Evolutionary conservation across 2,888 invertebrate genomes (phyloP).

Genomic region (Lymantria dispar): DNA sequence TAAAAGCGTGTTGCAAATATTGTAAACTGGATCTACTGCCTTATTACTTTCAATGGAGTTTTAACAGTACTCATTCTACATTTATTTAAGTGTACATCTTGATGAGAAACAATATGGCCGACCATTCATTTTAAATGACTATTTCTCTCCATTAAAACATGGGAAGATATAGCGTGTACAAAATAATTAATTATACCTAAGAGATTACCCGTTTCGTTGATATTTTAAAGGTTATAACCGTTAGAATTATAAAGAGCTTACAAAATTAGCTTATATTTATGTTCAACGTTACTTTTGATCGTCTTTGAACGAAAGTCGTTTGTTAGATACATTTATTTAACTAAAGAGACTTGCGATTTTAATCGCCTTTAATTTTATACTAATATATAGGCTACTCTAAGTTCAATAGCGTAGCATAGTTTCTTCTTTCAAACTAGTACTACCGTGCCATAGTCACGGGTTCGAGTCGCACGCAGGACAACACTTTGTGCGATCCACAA

Average conservation of each 20-base stretch:
- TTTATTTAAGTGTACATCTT: constrained; percentile 57
- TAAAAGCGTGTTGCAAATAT: too few species aligned
- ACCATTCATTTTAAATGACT: constrained; percentile 66
- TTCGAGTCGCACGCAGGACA: too few species aligned
- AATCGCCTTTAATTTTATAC: too few species aligned
- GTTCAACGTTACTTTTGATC: constrained; percentile 18
- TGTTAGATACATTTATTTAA: not conserved
- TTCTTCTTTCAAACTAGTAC: too few species aligned
- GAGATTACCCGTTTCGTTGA: constrained; percentile 39
- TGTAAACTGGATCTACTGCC: constrained; percentile 5
- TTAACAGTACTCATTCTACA: constrained; percentile 27
- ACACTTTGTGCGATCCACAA: too few species aligned
- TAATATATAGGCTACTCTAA: too few species aligned
- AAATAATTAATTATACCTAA: constrained; percentile 60
- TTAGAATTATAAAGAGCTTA: constrained; percentile 28
- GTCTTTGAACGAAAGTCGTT: constrained; percentile 15
- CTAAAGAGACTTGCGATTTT: too few species aligned
- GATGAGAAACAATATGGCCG: constrained; percentile 60
- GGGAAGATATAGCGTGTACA: constrained; percentile 49
- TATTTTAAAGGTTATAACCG: constrained; percentile 34
- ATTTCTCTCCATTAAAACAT: constrained; percentile 56
- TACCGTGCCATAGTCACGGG: too few species aligned
- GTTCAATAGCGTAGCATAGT: too few species aligned
- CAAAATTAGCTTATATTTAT: constrained; percentile 23
- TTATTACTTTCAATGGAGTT: constrained; percentile 2